Percentiles rank a stretch among this genome's conserved stretches.
These are phyloP conservation scores for Harpalus rufipes DNA, from an alignment of 2,888 invertebrate species.

Conservation along the genomic window DNA sequence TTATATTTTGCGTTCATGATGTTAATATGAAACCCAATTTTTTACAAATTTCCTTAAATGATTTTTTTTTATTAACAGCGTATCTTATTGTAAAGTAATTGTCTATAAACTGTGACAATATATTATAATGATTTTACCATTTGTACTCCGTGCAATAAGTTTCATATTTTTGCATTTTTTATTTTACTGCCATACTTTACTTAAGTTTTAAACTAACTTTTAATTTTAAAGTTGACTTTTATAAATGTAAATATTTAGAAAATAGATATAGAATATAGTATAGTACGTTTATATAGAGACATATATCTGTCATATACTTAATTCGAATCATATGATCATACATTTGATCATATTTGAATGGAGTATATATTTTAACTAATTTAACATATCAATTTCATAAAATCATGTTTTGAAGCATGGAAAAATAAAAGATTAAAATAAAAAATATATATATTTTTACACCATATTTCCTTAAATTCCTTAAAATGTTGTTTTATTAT, in stretches of 20 bases:
- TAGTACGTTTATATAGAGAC: background rate
- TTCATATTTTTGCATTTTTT: background rate
- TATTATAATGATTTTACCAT: background rate
- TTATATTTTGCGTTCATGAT: too few species aligned
- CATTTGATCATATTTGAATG: background rate
- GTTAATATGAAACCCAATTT: too few species aligned
- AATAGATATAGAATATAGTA: background rate
- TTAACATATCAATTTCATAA: constrained; percentile 33
- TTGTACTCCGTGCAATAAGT: background rate
- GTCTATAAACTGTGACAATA: background rate
- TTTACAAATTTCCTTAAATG: too few species aligned
- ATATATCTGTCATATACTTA: background rate
- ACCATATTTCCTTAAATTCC: too few species aligned
- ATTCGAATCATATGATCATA: too few species aligned
- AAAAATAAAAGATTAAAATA: background rate
- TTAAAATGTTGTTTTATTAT: too few species aligned
- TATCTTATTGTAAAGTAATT: background rate
- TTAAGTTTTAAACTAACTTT: constrained; percentile 1
- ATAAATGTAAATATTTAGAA: constrained; percentile 19
- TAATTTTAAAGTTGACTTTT: constrained; percentile 4
- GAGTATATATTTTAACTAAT: constrained; percentile 41
- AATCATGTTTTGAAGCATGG: constrained; percentile 20
- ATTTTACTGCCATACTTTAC: constrained; percentile 13
- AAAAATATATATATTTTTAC: too few species aligned
- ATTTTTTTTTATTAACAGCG: background rate